A percentile compares a stretch with the other conserved stretches of the same genome.
These are phyloP conservation scores for Tethea ocularis DNA, from an alignment of 2,888 invertebrate genomes.

Conservation along the genomic window DNA sequence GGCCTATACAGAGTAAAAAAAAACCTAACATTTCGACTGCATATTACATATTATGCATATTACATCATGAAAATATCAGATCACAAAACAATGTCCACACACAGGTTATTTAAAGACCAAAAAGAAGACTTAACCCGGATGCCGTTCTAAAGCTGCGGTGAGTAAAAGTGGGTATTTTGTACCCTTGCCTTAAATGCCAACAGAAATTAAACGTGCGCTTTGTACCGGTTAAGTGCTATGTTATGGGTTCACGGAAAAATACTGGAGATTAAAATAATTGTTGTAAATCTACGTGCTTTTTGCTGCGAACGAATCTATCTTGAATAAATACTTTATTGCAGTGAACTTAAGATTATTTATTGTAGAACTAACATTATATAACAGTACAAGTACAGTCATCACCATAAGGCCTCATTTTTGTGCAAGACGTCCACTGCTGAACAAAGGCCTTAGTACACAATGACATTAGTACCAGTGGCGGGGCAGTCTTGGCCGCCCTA, in stretches of 20 bases:
- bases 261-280: not conserved
- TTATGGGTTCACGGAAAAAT: not conserved
- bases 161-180: not conserved
- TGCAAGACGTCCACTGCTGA: no score
- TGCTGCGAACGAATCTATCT: not conserved
- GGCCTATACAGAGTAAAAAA: no score
- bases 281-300: not conserved
- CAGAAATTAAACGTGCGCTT: not conserved
- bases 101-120: not conserved
- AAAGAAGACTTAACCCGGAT: not conserved
- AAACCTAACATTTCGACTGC: no score
- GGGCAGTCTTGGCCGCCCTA: no score
- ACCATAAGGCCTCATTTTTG: no score
- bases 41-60: no score
- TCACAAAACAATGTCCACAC: no score
- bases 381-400: no score
- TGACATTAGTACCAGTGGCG: no score
- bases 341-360: not conserved
- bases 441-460: no score
- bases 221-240: not conserved
- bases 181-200: not conserved
- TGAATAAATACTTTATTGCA: not conserved
- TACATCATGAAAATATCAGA: no score
- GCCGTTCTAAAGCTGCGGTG: not conserved
- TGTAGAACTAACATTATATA: no score